phyloP scores from a whole-genome alignment of 2,797 vertebrate genomes.

The Agapornis canus region DNA sequence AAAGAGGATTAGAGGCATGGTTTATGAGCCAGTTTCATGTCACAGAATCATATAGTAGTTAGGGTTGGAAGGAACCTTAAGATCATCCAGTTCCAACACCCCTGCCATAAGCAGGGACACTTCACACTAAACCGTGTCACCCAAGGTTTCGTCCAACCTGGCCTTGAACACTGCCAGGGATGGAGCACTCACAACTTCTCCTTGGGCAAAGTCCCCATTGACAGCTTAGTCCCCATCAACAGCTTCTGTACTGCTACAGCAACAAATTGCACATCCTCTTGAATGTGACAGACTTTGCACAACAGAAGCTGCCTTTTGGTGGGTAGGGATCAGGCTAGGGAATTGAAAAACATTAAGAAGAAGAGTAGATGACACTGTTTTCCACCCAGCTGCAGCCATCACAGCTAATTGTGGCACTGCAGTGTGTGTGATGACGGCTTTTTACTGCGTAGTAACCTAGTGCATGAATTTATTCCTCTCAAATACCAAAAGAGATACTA shows the following conservation, averaged over 20 bases:
- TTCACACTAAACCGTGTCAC: too few species aligned
- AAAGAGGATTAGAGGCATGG: neutral
- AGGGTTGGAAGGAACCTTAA: too few species aligned
- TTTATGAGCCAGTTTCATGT: neutral
- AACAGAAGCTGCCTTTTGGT: neutral
- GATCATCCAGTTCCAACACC: too few species aligned
- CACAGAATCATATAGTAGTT: too few species aligned
- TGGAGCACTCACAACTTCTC: too few species aligned
- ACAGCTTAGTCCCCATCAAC: neutral
- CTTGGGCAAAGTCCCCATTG: too few species aligned
- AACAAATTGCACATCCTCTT: neutral
- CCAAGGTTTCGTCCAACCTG: too few species aligned
- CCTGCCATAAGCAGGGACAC: too few species aligned
- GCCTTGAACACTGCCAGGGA: too few species aligned
- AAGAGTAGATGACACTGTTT: neutral
- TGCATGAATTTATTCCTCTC: neutral
- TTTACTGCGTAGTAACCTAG: neutral
- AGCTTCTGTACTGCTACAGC: neutral
- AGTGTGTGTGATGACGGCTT: neutral
- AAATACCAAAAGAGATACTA: neutral
- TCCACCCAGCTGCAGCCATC: neutral
- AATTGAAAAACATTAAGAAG: neutral
- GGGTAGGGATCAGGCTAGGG: neutral
- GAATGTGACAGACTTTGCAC: neutral
- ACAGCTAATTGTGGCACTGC: neutral